Evolutionary conservation across 2,888 invertebrate species (phyloP).

Genomic region (Acanthosoma haemorrhoidale): DNA sequence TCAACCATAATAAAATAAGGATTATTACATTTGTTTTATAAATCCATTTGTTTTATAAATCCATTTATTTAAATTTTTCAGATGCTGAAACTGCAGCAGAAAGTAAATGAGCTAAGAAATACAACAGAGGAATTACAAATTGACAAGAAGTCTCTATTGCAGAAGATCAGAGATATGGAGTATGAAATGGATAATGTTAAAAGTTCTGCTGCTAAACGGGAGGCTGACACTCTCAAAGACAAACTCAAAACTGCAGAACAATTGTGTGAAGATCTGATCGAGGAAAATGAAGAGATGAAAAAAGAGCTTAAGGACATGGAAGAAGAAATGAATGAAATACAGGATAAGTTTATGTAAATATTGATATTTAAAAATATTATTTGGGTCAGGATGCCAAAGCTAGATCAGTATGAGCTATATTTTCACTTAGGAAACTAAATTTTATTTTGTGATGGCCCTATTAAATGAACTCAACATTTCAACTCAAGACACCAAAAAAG

Average conservation of each 20-base stretch:
- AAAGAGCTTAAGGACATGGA: slow-evolving; percentile 88
- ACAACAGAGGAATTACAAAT: slow-evolving; percentile 71
- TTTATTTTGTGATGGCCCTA: too few relatives aligned
- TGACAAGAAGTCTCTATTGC: slow-evolving; percentile 67
- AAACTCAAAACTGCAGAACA: slow-evolving; percentile 87
- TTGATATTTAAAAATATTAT: too few relatives aligned
- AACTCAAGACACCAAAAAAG: too few relatives aligned
- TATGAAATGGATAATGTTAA: slow-evolving; percentile 54
- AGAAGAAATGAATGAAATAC: slow-evolving; percentile 98
- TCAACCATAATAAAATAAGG: too few relatives aligned
- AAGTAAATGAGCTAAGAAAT: slow-evolving; percentile 76
- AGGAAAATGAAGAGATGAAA: slow-evolving; percentile 92
- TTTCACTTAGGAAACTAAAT: too few relatives aligned
- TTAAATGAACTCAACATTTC: too few relatives aligned
- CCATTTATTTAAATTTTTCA: slow-evolving; percentile 41
- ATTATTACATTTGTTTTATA: too few relatives aligned
- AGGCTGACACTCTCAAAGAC: slow-evolving; percentile 56
- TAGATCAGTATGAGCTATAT: too few relatives aligned
- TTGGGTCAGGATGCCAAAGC: too few relatives aligned
- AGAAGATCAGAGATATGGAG: slow-evolving; percentile 70
- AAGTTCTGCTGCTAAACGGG: slow-evolving; percentile 36
- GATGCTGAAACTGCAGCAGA: slow-evolving; percentile 74
- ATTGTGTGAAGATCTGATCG: slow-evolving; percentile 87
- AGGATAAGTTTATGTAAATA: slow-evolving; percentile 77
- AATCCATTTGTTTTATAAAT: too few relatives aligned